Evolutionary conservation across 2,888 invertebrate genomes (phyloP), one percentile per base, ranked within the genome.

Genomic region (Lasioglossum pauxillum): DNA sequence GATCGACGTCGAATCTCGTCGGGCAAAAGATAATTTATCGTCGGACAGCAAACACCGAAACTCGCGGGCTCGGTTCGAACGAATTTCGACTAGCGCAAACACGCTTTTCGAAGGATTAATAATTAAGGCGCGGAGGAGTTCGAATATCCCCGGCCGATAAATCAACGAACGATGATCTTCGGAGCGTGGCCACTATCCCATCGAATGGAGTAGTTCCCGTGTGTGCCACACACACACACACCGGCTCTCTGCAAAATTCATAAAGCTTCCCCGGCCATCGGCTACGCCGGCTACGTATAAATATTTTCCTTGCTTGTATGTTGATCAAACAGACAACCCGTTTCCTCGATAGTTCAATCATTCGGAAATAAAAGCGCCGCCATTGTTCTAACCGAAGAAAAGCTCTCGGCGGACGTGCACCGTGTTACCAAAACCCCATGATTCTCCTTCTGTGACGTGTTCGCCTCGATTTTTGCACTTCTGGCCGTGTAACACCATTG

Each of bases 11-110:
- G 69, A 78, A 81, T 82, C 81, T 79, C 77, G 84, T 84, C 73
- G 77, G 80, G 75, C 69, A 89, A 57, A 57, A 89, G 86, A 90
- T 90, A 90, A 90, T 90, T 90, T 88, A 86, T 83, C 85, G 85
- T 46, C 27, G 75, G 72, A 64, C 77, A 73, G 81, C 71, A 84
- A 83, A 83, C 77, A 84, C 60, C 31, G 46, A 57, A 76, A 72
- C 82, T 79, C 53, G 86, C 27, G 31, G 27, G 67, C 77, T 57
- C 7, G 74, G n/a, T 83, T 78, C 49, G 38, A 64, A 31, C 64
- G 64, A 64, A 31, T 64, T 64, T 12, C 16, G 7, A 31, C 31
- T 31, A 19, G 71, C 14, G 83, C 69, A 75, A 78, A 78, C 64
- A 83, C 75, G 84, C 53, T 23, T 23, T 82, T 16, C 49, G 23